Percentiles rank a stretch among this genome's conserved stretches.
phyloP scores from a whole-genome alignment of 2,797 vertebrate genomes.

The Arctocebus calabarensis region DNA sequence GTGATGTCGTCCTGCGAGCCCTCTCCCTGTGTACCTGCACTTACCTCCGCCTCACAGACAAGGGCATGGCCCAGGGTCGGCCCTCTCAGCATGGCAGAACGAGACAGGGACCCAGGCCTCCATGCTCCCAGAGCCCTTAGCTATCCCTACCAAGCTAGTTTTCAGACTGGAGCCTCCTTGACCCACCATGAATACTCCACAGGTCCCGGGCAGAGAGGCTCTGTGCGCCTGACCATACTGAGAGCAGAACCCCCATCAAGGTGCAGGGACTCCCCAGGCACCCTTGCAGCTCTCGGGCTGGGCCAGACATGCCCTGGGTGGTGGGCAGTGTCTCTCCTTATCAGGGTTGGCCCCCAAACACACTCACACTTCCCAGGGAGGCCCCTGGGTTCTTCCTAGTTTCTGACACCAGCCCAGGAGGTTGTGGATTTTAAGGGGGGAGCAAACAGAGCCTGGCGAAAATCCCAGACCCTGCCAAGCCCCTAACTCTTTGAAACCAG shows the following conservation, averaged over 20 bases:
- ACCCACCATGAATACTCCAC: rapidly evolving
- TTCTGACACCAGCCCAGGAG: conserved; percentile 73
- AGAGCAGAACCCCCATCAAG: neutral
- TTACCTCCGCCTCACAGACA: neutral
- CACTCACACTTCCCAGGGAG: neutral
- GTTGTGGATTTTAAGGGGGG: conserved; percentile 73
- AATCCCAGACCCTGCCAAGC: conserved; percentile 72
- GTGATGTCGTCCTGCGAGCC: neutral
- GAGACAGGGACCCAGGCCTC: neutral
- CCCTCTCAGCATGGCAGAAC: neutral
- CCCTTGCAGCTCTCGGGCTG: rapidly evolving
- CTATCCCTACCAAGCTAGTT: rapidly evolving
- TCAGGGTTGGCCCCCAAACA: rapidly evolving
- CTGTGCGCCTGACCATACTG: rapidly evolving
- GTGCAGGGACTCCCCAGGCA: neutral
- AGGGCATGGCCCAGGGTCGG: neutral
- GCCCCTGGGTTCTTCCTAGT: neutral
- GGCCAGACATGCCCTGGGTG: rapidly evolving
- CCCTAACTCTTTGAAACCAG: conserved; percentile 84
- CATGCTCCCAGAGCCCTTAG: neutral
- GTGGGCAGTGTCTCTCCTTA: neutral
- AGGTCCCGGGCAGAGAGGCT: neutral
- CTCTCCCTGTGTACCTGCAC: no score
- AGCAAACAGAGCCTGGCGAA: conserved; percentile 81
- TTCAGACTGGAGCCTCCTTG: neutral